Conservation (phyloP, 2,113 vertebrate species). For the Mixornis gularis region DNA sequence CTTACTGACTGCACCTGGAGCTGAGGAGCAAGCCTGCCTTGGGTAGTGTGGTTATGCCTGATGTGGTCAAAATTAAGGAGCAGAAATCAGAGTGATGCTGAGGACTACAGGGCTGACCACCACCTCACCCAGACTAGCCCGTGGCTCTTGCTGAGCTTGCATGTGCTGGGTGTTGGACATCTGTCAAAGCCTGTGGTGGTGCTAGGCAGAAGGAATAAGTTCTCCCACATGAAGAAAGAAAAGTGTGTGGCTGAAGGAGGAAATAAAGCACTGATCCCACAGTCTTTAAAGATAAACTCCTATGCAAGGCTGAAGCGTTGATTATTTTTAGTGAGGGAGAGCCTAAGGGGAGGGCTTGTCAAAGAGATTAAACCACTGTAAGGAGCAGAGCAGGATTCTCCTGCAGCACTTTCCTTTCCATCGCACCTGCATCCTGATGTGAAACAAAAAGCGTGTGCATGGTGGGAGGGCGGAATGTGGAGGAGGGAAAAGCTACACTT, state of each 20-base stretch:
- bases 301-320: background rate
- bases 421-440: slow-evolving; percentile 50
- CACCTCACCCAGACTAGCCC: background rate
- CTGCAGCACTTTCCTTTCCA: slow-evolving; percentile 45
- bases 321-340: slow-evolving; percentile 15
- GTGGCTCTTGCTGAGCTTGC: background rate
- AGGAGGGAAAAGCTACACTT: background rate
- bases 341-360: background rate
- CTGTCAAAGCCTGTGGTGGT: background rate
- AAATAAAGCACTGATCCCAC: background rate
- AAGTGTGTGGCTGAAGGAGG: background rate
- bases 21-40: background rate
- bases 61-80: background rate
- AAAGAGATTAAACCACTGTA: slow-evolving; percentile 21
- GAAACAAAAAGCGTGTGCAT: background rate
- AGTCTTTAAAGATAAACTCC: slow-evolving; percentile 5
- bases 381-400: slow-evolving; percentile 5
- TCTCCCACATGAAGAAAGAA: background rate
- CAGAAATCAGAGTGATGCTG: background rate
- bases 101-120: background rate
- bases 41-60: background rate
- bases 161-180: background rate
- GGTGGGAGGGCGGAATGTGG: background rate
- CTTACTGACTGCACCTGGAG: background rate
- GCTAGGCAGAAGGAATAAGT: background rate